Evolutionary conservation across 1,140 invertebrate genomes (phyloP).

Genomic region (Sminthurides bifidus): DNA sequence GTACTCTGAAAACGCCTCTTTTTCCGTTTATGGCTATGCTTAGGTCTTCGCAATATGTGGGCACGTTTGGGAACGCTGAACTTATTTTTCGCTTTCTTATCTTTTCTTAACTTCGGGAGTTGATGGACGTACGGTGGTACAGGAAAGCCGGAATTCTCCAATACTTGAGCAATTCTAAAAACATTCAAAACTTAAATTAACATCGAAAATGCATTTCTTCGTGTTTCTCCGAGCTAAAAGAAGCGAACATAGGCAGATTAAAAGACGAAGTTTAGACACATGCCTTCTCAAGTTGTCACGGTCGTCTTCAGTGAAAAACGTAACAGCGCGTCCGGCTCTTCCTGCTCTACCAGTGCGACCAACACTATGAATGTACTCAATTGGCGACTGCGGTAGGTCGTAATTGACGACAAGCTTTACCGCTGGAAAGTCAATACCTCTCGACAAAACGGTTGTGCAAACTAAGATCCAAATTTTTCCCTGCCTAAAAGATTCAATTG

Average conservation of each 20-base stretch:
- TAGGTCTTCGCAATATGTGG: slow-evolving; percentile 1
- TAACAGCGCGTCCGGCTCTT: slow-evolving; percentile 70
- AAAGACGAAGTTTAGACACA: slow-evolving; percentile 14
- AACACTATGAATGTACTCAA: slow-evolving; percentile 89
- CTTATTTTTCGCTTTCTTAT: slow-evolving; percentile 41
- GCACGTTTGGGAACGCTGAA: slow-evolving; percentile 1
- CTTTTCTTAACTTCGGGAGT: slow-evolving; percentile 59
- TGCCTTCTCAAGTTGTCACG: slow-evolving; percentile 67
- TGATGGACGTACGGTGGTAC: slow-evolving; percentile 80
- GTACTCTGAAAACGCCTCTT: slow-evolving; percentile 8
- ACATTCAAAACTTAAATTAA: too few relatives aligned
- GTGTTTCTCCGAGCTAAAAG: too few relatives aligned
- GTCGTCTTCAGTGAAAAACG: slow-evolving; percentile 89
- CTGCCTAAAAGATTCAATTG: slow-evolving; percentile 73
- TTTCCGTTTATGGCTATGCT: slow-evolving; percentile 11
- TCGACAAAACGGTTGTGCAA: slow-evolving; percentile 91
- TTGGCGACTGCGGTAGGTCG: slow-evolving; percentile 83
- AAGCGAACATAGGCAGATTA: neutral
- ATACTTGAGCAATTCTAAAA: slow-evolving; percentile 68
- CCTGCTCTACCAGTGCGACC: slow-evolving; percentile 90
- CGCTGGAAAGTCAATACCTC: slow-evolving; percentile 95
- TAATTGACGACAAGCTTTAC: slow-evolving; percentile 96
- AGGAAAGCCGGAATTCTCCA: slow-evolving; percentile 74
- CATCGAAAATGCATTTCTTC: too few relatives aligned
- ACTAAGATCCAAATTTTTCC: slow-evolving; percentile 93